Evolutionary conservation across 2,797 vertebrate genomes (phyloP).

Genomic region (Coccyzus lansbergi): DNA sequence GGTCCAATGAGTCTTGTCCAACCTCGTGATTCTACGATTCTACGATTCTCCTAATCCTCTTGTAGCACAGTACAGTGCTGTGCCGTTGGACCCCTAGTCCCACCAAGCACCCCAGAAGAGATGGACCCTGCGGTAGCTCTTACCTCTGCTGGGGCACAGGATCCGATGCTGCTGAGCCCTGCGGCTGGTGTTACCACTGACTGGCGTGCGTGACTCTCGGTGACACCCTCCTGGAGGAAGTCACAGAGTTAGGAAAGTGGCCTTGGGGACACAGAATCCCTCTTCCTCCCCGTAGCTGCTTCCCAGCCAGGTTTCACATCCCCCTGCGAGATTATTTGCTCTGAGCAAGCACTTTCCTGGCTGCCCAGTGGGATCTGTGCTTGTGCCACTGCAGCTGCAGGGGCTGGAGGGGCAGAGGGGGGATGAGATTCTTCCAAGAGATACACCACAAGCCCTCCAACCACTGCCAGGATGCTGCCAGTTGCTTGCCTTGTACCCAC

Average conservation of each 20-base stretch:
- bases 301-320: conserved; percentile 28
- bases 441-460: not conserved
- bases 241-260: not conserved
- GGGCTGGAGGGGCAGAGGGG: not conserved
- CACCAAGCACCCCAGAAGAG: not conserved
- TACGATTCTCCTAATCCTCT: not conserved
- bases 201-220: fast-evolving
- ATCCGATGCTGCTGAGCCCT: not conserved
- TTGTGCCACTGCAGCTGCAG: not conserved
- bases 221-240: not conserved
- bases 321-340: not conserved
- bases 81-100: not conserved
- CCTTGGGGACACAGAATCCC: not conserved
- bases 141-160: conserved; percentile 11
- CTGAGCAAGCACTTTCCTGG: not conserved
- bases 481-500: not conserved
- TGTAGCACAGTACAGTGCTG: not conserved
- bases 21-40: no score
- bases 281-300: not conserved
- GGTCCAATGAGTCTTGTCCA: no score
- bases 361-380: fast-evolving
- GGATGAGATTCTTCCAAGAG: not conserved
- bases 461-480: fast-evolving
- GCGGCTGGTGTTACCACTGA: not conserved
- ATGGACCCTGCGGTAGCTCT: not conserved